phyloP scores from a whole-genome alignment of 2,113 vertebrate genomes.

The Tragelaphus strepsiceros region DNA sequence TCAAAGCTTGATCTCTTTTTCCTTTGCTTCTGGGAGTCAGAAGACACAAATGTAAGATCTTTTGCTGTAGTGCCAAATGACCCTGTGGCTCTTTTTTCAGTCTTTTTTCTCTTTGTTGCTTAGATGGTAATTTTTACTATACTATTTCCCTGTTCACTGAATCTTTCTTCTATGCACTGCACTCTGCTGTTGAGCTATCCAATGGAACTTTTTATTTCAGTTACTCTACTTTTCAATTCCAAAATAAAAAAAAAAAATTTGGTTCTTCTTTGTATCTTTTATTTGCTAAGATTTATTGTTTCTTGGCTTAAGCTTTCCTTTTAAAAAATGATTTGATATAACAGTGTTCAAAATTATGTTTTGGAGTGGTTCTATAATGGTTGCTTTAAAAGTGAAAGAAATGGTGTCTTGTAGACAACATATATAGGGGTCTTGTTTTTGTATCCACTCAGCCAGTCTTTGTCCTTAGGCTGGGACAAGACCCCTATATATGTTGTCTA shows the following conservation, averaged over 20 bases:
- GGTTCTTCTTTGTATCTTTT: neutral
- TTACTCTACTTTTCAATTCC: neutral
- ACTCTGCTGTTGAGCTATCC: neutral
- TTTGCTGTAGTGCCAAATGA: neutral
- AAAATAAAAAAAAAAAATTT: neutral
- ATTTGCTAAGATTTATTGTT: neutral
- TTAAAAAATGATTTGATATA: neutral
- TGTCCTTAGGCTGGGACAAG: too few species aligned
- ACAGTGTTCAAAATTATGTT: neutral
- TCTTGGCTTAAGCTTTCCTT: neutral
- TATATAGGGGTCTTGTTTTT: too few species aligned
- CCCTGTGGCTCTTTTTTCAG: neutral
- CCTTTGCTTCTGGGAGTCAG: neutral
- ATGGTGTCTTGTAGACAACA: too few species aligned
- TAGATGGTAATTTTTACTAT: neutral
- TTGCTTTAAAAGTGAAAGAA: neutral
- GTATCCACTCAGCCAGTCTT: too few species aligned
- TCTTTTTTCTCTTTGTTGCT: neutral
- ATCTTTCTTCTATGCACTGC: neutral
- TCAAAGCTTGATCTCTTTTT: neutral
- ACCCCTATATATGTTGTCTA: too few species aligned
- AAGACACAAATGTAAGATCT: neutral
- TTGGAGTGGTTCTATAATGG: neutral
- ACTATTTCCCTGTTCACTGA: neutral
- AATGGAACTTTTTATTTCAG: neutral